Evolutionary conservation across 2,888 invertebrate genomes (phyloP).

Genomic region (Synanthedon andrenaeformis): DNA sequence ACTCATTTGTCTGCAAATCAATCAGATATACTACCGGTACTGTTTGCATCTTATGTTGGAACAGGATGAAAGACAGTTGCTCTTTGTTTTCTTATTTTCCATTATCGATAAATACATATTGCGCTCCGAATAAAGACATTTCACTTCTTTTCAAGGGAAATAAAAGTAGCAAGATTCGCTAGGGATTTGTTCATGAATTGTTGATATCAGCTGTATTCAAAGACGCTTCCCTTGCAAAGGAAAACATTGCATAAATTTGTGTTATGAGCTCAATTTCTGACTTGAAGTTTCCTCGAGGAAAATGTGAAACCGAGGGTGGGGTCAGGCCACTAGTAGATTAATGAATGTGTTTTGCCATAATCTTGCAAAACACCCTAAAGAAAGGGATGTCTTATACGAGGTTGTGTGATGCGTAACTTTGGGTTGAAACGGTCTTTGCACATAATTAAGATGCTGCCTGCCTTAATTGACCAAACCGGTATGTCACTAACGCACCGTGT

Average conservation of each 20-base stretch:
- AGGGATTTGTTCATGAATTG: constrained; percentile 44
- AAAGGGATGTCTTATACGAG: constrained; percentile 6
- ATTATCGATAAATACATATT: constrained; percentile 17
- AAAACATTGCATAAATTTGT: constrained; percentile 42
- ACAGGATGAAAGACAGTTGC: too few species aligned
- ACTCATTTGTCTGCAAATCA: constrained; percentile 10
- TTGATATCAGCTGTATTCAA: constrained; percentile 44
- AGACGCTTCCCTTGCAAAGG: constrained; percentile 38
- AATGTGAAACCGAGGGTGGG: constrained; percentile 17
- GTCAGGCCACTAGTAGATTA: constrained; percentile 21
- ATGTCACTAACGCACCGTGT: constrained; percentile 1
- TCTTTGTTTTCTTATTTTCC: background rate
- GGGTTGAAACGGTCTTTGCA: constrained; percentile 8
- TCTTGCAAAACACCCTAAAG: constrained; percentile 5
- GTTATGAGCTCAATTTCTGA: constrained; percentile 20
- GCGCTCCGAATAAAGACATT: constrained; percentile 28
- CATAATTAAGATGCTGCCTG: constrained; percentile 12
- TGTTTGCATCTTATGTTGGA: constrained; percentile 4
- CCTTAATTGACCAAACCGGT: constrained; percentile 8
- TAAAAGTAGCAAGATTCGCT: constrained; percentile 6
- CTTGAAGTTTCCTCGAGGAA: constrained; percentile 21
- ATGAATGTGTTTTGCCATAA: constrained; percentile 14
- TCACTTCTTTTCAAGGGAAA: constrained; percentile 22
- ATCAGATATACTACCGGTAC: constrained; percentile 3
- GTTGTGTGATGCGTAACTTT: constrained; percentile 2